Base-by-base conservation (phyloP, 2,797 vertebrate genomes). In the Onychomys leucogaster region DNA sequence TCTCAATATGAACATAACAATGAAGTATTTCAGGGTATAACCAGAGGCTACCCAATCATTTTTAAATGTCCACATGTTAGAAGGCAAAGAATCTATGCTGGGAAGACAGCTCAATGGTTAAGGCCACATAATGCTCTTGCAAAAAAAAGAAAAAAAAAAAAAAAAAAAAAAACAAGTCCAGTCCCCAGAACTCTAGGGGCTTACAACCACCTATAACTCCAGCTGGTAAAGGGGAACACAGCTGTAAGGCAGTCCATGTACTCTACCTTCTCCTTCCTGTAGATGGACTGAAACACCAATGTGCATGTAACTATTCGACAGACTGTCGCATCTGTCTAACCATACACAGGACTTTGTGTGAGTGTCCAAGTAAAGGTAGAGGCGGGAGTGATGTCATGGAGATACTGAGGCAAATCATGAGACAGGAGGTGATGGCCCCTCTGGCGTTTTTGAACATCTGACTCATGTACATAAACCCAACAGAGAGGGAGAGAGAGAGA, bases 1-100 rank as follows among this genome's bases (percentile, higher is more conserved):
- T 95, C 52, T 63, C 69, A 95, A 46, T 84, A 73, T 49, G 55
- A 94, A 61, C 13, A 91, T 29, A 96, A 83, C 49, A 96, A 69
- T n/a, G 49, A 92, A 90, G 90, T 10, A 69, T 57, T 94, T 89
- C 16, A 90, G 2, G 21, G 5, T 92, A 94, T 78, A 86, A 89
- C 63, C 57, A 81, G 7, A 65, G 71, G 17, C 6, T 78, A 41
- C 5, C 84, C 78, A 97, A 78, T 37, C 10, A 61, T 93, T 86
- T 85, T 95, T 65, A 89, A 80, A 90, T 78, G 46, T 25, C 37
- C 37, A 32, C 63, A 19, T 37, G 14, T 88, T 77, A 90, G 85
- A 92, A 97, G 41, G 9, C 55, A 83, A 14, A 25, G 63, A 85
- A 69, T 34, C 43, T 13, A 2, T n/a, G 32, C 11, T 52, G 8